Base-by-base conservation (phyloP, 2,113 vertebrate genomes). In the Rhinogobius similis region DNA sequence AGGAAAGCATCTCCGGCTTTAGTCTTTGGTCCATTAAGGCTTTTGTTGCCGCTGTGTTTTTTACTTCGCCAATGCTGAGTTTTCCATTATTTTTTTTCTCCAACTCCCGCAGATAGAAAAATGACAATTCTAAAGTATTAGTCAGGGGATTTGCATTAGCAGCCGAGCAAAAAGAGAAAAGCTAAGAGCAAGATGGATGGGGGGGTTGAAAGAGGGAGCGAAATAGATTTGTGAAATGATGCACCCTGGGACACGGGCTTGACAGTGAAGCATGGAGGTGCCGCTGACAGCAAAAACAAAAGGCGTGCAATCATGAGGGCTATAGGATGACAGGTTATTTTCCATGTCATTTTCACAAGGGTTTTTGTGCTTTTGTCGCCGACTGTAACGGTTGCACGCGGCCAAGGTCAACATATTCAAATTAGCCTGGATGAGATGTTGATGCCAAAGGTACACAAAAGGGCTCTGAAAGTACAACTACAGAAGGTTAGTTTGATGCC, bases 161-260 rank as follows among this genome's bases (percentile, higher is more conserved):
- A 79, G 79, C 62, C 59, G 67, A 72, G 73, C 70, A 67, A 74
- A 70, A 55, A 26, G 52, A 65, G 69, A 70, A 79, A 56, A 70
- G 69, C 48, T 76, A 44, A 74, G 77, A 77, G 68, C 56, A 77
- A 81, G 77, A 79, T 82, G 75, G 70, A 85, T 84, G 62, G n/a
- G 52, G 46, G 23, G 36, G 41, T 64, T 64, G 36, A 32, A 39
- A 44, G 55, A 29, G 16, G 53, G 56, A 71, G 70, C 12, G 53
- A 73, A 79, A 85, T 72, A 67, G 68, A 81, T 83, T 75, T 77
- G 50, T 77, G 66, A 85, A 78, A 67, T 62, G 67, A 71, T 79
- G 61, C 65, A 76, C 76, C 65, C 44, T 26, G 71, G 67, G 68
- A 69, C 23, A 48, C 50, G 68, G 27, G 58, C 61, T 75, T 80